Conservation (phyloP, 2,113 vertebrate species). For the Epinephelus moara region DNA sequence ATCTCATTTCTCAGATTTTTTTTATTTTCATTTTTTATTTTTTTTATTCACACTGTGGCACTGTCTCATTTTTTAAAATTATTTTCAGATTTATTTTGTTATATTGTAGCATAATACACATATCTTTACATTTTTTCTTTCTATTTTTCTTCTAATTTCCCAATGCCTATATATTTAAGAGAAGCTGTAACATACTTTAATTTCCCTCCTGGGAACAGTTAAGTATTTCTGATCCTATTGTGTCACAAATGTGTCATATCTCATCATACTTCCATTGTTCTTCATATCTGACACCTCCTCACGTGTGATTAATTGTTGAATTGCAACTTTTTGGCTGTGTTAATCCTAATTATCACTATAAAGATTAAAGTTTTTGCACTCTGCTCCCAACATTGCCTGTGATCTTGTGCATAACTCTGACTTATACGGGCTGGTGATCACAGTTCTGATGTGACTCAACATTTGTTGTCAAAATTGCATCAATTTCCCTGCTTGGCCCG, state of each 20-base stretch:
- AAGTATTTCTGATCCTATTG: too few relatives aligned
- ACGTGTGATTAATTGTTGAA: slow-evolving; percentile 22
- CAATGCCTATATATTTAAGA: too few relatives aligned
- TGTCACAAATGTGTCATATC: background rate
- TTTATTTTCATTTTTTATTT: too few relatives aligned
- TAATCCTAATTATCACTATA: slow-evolving; percentile 46
- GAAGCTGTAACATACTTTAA: too few relatives aligned
- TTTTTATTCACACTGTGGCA: too few relatives aligned
- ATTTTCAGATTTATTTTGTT: too few relatives aligned
- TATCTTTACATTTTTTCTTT: too few relatives aligned
- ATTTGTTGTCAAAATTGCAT: slow-evolving; percentile 39
- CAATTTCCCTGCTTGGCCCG: slow-evolving; percentile 28
- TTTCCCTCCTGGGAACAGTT: too few relatives aligned
- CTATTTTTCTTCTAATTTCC: too few relatives aligned
- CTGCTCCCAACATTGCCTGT: background rate
- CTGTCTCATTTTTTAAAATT: too few relatives aligned
- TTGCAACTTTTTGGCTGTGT: slow-evolving; percentile 7
- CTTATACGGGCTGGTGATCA: slow-evolving; percentile 14
- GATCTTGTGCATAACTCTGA: slow-evolving; percentile 12
- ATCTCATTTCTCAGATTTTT: too few relatives aligned
- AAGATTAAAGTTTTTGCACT: slow-evolving; percentile 25
- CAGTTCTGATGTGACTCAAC: slow-evolving; percentile 19
- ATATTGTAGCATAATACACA: too few relatives aligned
- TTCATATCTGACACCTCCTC: slow-evolving; percentile 15
- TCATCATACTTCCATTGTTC: slow-evolving; percentile 27